Percentiles rank a stretch among this genome's conserved stretches.
Conservation (phyloP, 1,140 invertebrate genomes). For the Ips nitidus region DNA sequence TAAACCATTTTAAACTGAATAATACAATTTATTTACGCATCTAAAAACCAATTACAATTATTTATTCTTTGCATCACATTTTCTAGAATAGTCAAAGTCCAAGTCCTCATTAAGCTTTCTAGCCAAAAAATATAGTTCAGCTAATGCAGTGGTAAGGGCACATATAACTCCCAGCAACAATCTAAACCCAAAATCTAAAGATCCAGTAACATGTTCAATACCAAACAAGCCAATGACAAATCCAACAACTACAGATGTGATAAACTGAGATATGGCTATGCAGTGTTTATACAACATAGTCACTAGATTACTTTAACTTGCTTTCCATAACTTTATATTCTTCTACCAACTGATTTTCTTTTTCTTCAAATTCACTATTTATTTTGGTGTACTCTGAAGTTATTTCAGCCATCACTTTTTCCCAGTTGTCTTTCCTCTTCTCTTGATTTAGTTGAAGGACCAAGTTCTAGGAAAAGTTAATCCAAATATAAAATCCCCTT, state of each 20-base stretch:
- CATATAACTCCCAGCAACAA: constrained; percentile 79
- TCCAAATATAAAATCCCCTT: not conserved
- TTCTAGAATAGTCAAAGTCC: constrained; percentile 29
- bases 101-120: constrained; percentile 72
- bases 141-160: constrained; percentile 76
- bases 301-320: constrained; percentile 69
- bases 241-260: constrained; percentile 77
- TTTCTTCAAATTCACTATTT: constrained; percentile 74
- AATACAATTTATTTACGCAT: not conserved
- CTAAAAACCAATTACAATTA: not conserved
- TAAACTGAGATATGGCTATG: constrained; percentile 79
- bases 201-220: constrained; percentile 72
- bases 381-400: constrained; percentile 71
- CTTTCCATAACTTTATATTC: constrained; percentile 64
- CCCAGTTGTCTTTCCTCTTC: constrained; percentile 66
- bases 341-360: constrained; percentile 73
- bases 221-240: constrained; percentile 85
- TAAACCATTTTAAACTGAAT: constrained; percentile 14
- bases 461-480: constrained; percentile 53
- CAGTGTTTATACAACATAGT: constrained; percentile 80
- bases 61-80: too few relatives aligned
- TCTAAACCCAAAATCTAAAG: constrained; percentile 79
- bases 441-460: constrained; percentile 60
- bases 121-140: constrained; percentile 86
- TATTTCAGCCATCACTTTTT: constrained; percentile 75